These are phyloP conservation scores for Onychomys leucogaster DNA, from an alignment of 2,797 vertebrate genomes.

Conservation along the genomic window DNA sequence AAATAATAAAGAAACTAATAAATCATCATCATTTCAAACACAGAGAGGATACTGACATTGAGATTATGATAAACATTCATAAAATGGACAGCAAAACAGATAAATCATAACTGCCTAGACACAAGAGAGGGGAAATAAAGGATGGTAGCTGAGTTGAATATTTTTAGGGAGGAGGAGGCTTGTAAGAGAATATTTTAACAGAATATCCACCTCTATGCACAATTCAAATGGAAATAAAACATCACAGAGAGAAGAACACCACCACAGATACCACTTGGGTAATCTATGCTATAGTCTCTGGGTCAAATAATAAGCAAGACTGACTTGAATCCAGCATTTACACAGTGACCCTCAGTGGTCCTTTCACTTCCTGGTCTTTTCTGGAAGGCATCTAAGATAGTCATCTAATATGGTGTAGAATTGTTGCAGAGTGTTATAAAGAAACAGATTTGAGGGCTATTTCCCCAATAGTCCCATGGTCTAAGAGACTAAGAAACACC, in stretches of 20 bases:
- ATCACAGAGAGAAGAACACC: background rate
- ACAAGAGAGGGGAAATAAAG: background rate
- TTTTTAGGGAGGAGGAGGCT: background rate
- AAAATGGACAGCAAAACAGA: slow-evolving; percentile 21
- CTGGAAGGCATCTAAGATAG: background rate
- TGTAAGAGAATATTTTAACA: background rate
- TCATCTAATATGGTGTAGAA: background rate
- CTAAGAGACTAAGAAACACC: background rate
- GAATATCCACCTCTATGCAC: background rate
- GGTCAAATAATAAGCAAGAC: background rate
- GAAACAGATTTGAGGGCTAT: background rate
- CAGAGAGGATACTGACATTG: background rate
- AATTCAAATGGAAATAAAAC: slow-evolving; percentile 43
- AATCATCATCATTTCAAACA: background rate
- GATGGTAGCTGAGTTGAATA: background rate
- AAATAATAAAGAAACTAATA: background rate
- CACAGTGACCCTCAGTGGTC: background rate
- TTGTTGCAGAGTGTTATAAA: background rate
- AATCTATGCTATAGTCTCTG: background rate
- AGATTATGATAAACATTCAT: slow-evolving; percentile 2
- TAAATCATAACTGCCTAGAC: background rate
- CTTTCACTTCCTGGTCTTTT: background rate
- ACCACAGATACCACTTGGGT: background rate
- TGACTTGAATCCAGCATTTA: background rate
- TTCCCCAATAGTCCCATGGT: background rate